Base-by-base conservation (phyloP, 2,888 invertebrate genomes). In the Macrosiphum euphorbiae region DNA sequence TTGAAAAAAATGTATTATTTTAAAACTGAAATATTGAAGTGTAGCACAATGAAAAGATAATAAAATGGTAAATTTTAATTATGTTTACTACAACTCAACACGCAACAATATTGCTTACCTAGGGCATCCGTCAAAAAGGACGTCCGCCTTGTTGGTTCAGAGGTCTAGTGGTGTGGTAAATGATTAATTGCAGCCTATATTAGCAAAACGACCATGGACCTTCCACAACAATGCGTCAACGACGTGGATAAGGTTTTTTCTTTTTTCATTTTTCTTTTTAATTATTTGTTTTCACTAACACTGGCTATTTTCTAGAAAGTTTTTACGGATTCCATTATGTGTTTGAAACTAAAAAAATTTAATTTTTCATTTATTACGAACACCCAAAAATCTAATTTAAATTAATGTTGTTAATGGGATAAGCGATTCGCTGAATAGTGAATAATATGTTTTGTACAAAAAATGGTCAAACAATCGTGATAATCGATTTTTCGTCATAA, bases 161-260 rank as follows among this genome's bases (percentile, higher is more conserved):
- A 50, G 61, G 67, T 67, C 78, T 44, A 10, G 55, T n/a, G 61
- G 88, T 20, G 55, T 88, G 58, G 47, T 28, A 85, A 90, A 85
- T 93, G 93, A 93, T 93, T 89, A 89, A 93, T 93, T 89, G 78
- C 93, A 16, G 26, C 35, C 89, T 88, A 84, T 89, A 93, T 89
- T 89, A 93, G 47, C n/a, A 93, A 89, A 90, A 90, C 47, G 44
- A 26, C 88, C 44, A 88, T 88, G n/a, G 88, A 47, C 92, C 52
- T 78, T 78, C 52, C 55, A 78, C 16, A 92, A 92, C 88, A 88
- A 92, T 92, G 88, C 44, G 78, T 89, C 78, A 88, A 55, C 41
- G 44, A 20, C 8, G 24, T 92, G n/a, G n/a, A 2, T 41, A 88
- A 41, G 44, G 78, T 87, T 92, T 67, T 61, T 91, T 26, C 8